phyloP scores from a whole-genome alignment of 2,113 vertebrate genomes.

The Helogale parvula region DNA sequence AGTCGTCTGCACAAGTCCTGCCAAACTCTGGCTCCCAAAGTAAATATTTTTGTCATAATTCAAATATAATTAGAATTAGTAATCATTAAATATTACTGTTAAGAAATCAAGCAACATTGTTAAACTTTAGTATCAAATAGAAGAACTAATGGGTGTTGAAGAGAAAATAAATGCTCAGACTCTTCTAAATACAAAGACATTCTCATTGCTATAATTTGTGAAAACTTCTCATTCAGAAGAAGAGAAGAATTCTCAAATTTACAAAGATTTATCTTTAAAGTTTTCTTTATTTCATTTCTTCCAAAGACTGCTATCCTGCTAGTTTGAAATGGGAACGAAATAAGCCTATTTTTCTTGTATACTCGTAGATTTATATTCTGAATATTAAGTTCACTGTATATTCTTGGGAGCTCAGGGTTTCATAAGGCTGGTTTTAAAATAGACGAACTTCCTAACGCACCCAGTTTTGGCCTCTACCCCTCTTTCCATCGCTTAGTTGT shows the following conservation, averaged over 20 bases:
- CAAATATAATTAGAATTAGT: neutral
- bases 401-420: neutral
- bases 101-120: neutral
- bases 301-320: neutral
- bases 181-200: neutral
- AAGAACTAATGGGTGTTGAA: neutral
- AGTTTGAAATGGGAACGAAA: neutral
- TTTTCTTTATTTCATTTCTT: neutral
- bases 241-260: neutral
- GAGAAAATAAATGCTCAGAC: neutral
- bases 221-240: neutral
- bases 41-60: constrained; percentile 27
- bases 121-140: neutral
- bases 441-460: neutral
- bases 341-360: neutral
- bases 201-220: neutral
- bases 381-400: neutral
- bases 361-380: neutral
- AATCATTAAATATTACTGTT: neutral
- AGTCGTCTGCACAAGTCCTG: neutral
- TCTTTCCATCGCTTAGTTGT: neutral
- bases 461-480: neutral
- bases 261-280: neutral
- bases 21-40: neutral
- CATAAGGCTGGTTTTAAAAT: neutral